These are phyloP conservation scores for Chaetorhynchus papuensis DNA, from an alignment of 2,113 vertebrate species.

Conservation along the genomic window DNA sequence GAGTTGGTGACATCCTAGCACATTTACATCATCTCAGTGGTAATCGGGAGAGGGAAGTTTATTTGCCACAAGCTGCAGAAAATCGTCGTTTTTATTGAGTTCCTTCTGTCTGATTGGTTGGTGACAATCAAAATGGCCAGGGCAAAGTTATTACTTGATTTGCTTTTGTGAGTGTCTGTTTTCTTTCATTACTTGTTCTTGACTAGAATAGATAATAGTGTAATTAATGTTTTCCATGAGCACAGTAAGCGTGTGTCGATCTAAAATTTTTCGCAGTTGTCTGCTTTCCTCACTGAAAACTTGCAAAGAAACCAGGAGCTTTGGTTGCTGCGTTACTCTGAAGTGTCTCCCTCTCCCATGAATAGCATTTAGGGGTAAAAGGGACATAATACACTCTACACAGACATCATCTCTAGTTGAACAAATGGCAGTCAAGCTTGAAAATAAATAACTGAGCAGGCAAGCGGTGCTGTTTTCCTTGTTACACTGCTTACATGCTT, in stretches of 20 bases:
- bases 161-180: conserved; percentile 25
- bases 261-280: background rate
- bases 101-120: background rate
- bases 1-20: background rate
- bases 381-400: background rate
- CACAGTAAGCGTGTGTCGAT: background rate
- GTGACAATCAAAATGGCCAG: background rate
- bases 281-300: background rate
- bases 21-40: conserved; percentile 28
- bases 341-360: background rate
- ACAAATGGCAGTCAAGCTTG: background rate
- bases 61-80: conserved; percentile 27
- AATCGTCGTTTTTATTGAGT: conserved; percentile 28
- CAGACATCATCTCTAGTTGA: background rate
- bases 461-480: background rate
- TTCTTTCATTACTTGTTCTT: conserved; percentile 28
- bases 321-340: background rate
- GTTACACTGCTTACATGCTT: background rate
- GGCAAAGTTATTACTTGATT: conserved; percentile 24
- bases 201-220: background rate
- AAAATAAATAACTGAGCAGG: background rate
- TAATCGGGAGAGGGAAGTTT: background rate
- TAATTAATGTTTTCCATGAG: background rate
- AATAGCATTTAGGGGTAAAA: background rate
- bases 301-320: background rate